Conservation (phyloP, 92 coral and sea anemone species). For the Phenganax subtilis region DNA sequence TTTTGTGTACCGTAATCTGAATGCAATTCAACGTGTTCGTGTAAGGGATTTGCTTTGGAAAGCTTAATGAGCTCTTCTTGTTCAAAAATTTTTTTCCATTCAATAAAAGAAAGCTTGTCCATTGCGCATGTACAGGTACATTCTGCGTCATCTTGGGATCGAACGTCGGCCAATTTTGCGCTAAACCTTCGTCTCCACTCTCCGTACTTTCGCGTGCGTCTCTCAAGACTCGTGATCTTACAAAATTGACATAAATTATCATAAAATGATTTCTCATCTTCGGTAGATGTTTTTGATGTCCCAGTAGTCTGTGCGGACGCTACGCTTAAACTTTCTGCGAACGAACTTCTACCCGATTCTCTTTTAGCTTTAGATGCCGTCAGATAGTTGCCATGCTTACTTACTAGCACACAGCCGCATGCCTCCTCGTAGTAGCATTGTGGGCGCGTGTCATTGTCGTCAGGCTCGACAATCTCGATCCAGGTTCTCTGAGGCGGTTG, state of each 20-base stretch:
- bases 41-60: constrained; percentile 4
- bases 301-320: constrained; percentile 14
- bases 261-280: constrained; percentile 34
- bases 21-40: background rate
- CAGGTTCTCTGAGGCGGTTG: constrained; percentile 14
- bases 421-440: constrained; percentile 32
- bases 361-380: background rate
- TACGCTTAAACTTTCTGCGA: constrained; percentile 1
- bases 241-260: constrained; percentile 34
- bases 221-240: constrained; percentile 25
- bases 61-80: constrained; percentile 20
- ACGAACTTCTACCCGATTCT: constrained; percentile 23
- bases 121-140: constrained; percentile 27
- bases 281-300: constrained; percentile 22
- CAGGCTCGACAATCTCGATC: constrained; percentile 29
- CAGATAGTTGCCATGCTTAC: background rate
- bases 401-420: constrained; percentile 35
- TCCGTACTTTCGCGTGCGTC: constrained; percentile 28
- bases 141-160: background rate
- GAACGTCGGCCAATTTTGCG: constrained; percentile 15
- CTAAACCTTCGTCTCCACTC: constrained; percentile 40
- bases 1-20: constrained; percentile 35
- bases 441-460: constrained; percentile 11
- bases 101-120: constrained; percentile 21
- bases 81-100: constrained; percentile 33